A percentile compares a stretch with the other conserved stretches of the same genome.
Conservation (phyloP, 2,113 vertebrate genomes). For the Equus quagga region DNA sequence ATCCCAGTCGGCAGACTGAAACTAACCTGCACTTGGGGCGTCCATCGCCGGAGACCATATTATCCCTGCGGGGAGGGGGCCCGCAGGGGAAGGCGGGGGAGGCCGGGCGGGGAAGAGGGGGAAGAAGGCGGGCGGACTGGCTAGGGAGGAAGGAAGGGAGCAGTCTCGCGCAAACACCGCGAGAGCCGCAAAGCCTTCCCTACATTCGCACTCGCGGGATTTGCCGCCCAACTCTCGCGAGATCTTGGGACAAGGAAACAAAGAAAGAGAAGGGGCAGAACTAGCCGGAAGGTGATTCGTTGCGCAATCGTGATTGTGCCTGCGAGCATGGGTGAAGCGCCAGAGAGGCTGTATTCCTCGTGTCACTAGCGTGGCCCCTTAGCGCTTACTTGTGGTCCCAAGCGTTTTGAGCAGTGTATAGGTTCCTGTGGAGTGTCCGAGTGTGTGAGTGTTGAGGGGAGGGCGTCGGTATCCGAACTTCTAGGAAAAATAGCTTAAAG, state of each 20-base stretch:
- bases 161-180: conserved; percentile 72
- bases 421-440: background rate
- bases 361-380: fast-evolving
- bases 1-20: background rate
- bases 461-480: background rate
- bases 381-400: fast-evolving
- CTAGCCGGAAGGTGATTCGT: fast-evolving
- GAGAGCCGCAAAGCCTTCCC: conserved; percentile 47
- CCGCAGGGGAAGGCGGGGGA: background rate
- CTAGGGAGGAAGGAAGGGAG: background rate
- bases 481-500: background rate
- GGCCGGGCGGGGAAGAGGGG: background rate
- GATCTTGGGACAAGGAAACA: background rate
- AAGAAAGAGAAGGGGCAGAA: conserved; percentile 65
- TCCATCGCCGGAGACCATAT: conserved; percentile 86
- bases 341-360: fast-evolving
- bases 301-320: fast-evolving
- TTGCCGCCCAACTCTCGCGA: conserved; percentile 73
- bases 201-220: conserved; percentile 51
- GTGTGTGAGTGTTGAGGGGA: too few species aligned
- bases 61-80: conserved; percentile 68
- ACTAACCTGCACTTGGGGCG: conserved; percentile 83
- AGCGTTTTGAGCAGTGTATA: too few species aligned
- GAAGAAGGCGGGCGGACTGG: background rate
- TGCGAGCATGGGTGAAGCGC: background rate